Evolutionary conservation across 1,140 invertebrate genomes (phyloP).

Genomic region (Linepithema humile): DNA sequence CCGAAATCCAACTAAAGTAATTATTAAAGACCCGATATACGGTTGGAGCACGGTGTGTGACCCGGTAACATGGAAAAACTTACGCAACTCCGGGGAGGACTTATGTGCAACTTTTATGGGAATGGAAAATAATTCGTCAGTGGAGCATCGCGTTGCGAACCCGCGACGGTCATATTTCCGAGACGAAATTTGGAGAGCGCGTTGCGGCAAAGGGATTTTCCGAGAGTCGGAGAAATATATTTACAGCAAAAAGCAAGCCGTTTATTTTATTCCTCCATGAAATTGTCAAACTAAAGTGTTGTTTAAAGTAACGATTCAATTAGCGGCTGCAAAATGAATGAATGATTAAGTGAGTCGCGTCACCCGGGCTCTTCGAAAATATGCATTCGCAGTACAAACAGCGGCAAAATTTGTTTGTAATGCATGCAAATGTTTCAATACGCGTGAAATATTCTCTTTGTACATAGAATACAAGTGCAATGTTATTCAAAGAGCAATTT

Average conservation of each 20-base stretch:
- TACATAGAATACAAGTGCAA: background rate
- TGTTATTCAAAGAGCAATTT: conserved; percentile 18
- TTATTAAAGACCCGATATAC: conserved; percentile 23
- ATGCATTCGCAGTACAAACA: background rate
- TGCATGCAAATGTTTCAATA: conserved; percentile 23
- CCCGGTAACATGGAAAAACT: conserved; percentile 28
- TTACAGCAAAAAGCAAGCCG: background rate
- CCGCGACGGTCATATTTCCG: background rate
- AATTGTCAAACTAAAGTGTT: conserved; percentile 14
- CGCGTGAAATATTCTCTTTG: conserved; percentile 37
- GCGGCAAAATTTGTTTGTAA: conserved; percentile 26
- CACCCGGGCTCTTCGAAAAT: background rate
- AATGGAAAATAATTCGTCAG: conserved; percentile 38
- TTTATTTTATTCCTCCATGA: background rate
- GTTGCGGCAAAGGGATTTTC: background rate
- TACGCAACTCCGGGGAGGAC: background rate
- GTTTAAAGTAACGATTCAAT: conserved; percentile 36
- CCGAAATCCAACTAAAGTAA: conserved; percentile 1
- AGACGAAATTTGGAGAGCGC: background rate
- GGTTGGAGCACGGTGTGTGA: background rate
- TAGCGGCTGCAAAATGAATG: conserved; percentile 13
- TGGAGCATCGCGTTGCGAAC: background rate
- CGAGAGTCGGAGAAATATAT: background rate
- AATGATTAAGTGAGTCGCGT: conserved; percentile 28
- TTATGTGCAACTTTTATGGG: conserved; percentile 33